These are phyloP conservation scores for Cryptocephalus moraei DNA, from an alignment of 2,888 invertebrate genomes.

Conservation along the genomic window DNA sequence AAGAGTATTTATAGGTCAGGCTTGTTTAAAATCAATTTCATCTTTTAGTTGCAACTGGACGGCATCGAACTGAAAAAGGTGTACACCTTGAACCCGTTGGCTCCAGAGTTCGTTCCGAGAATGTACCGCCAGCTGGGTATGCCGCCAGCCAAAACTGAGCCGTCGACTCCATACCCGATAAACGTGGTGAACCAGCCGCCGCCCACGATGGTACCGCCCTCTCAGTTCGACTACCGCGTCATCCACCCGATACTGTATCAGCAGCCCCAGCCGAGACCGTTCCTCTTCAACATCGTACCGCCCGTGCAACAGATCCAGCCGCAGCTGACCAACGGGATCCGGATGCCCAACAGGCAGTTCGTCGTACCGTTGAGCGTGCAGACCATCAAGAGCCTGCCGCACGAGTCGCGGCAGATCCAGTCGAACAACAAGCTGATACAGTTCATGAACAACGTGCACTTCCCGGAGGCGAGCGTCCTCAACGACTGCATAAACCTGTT, in stretches of 20 bases:
- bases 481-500: slow-evolving; percentile 37
- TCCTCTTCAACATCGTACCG: slow-evolving; percentile 17
- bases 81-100: slow-evolving; percentile 70
- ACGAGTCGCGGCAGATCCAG: not conserved
- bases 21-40: not conserved
- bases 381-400: not conserved
- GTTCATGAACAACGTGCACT: slow-evolving; percentile 49
- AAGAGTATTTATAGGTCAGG: too few species aligned
- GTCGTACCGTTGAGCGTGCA: slow-evolving; percentile 2
- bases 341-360: not conserved
- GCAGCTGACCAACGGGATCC: slow-evolving; percentile 14
- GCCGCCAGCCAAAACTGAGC: not conserved
- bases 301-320: slow-evolving; percentile 12
- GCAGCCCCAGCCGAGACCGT: slow-evolving; percentile 16
- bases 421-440: slow-evolving; percentile 42
- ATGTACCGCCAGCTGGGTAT: slow-evolving; percentile 33
- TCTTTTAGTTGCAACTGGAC: slow-evolving; percentile 47
- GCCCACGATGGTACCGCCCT: slow-evolving; percentile 13
- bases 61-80: slow-evolving; percentile 65
- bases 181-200: slow-evolving; percentile 8
- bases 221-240: slow-evolving; percentile 14
- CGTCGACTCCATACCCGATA: not conserved
- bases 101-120: slow-evolving; percentile 69
- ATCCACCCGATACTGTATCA: slow-evolving; percentile 17
- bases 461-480: slow-evolving; percentile 36